Conservation (phyloP, 2,113 vertebrate genomes). For the Regulus satrapa region DNA sequence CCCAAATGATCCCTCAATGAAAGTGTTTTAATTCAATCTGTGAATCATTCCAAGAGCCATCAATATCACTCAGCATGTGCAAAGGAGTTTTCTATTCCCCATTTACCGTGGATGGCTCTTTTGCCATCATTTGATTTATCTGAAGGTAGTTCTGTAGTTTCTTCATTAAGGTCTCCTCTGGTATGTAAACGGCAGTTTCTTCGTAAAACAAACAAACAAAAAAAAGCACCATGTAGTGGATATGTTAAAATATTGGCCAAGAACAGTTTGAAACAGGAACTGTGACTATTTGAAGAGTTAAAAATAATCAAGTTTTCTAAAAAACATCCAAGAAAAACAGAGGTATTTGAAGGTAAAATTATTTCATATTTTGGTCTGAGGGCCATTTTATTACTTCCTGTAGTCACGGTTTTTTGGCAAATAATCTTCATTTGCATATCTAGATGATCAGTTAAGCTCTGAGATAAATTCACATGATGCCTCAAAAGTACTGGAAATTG, state of each 20-base stretch:
- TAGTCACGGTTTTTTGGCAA: neutral
- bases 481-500: neutral
- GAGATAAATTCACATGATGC: neutral
- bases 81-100: neutral
- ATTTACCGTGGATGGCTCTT: neutral
- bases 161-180: neutral
- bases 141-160: neutral
- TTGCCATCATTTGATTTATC: neutral
- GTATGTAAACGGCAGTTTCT: neutral
- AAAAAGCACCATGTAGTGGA: too few species aligned
- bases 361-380: neutral
- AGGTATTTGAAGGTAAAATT: neutral
- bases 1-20: neutral
- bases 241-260: neutral
- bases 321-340: neutral
- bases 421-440: neutral
- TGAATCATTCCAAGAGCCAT: neutral
- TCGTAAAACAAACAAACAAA: neutral
- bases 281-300: neutral
- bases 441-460: neutral
- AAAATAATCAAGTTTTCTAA: neutral
- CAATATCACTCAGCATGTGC: neutral
- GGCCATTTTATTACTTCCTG: neutral
- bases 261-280: neutral
- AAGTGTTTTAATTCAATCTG: neutral